Evolutionary conservation across 1,140 invertebrate genomes (phyloP).

Genomic region (Microvelia longipes): DNA sequence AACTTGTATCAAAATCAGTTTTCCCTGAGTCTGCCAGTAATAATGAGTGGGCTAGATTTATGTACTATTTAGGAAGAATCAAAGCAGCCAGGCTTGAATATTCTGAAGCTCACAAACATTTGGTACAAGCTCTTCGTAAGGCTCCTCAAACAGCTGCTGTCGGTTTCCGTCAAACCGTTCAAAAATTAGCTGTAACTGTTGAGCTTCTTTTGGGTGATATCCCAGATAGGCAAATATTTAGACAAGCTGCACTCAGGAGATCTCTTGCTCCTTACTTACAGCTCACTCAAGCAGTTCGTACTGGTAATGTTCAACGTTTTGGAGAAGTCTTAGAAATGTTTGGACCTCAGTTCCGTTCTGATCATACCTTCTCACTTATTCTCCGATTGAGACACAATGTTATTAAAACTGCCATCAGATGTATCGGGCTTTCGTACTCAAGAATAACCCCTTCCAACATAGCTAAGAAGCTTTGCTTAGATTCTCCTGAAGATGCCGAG

Average conservation of each 20-base stretch:
- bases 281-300: constrained; percentile 88
- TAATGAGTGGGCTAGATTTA: constrained; percentile 94
- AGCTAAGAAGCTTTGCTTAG: constrained; percentile 79
- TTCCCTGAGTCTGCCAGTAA: constrained; percentile 95
- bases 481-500: constrained; percentile 93
- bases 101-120: constrained; percentile 87
- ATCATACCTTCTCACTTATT: constrained; percentile 91
- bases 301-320: constrained; percentile 88
- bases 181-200: constrained; percentile 90
- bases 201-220: constrained; percentile 93
- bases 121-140: constrained; percentile 86
- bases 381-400: constrained; percentile 92
- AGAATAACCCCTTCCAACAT: constrained; percentile 90
- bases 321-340: constrained; percentile 84
- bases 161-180: constrained; percentile 96
- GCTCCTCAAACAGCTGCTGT: constrained; percentile 91
- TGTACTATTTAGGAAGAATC: constrained; percentile 93
- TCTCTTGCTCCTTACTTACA: constrained; percentile 91
- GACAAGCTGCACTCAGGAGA: constrained; percentile 69
- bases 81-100: constrained; percentile 95
- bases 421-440: constrained; percentile 93
- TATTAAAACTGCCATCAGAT: constrained; percentile 95
- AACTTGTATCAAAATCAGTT: constrained; percentile 87
- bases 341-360: constrained; percentile 67
- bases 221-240: constrained; percentile 74